Base-by-base conservation (phyloP, 2,113 vertebrate genomes). In the Pterocles orientalis region DNA sequence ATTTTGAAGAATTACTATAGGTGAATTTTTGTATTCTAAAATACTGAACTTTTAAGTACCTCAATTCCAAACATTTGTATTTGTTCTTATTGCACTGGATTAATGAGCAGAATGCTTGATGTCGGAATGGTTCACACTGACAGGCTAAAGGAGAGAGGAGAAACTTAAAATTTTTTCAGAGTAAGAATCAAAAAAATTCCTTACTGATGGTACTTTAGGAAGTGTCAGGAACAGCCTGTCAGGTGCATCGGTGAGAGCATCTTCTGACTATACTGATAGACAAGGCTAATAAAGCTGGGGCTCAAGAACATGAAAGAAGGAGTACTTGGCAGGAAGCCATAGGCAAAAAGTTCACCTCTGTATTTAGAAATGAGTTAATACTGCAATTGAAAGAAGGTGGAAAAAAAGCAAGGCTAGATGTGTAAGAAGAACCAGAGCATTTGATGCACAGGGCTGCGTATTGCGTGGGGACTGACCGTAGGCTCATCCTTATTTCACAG, bases 391-490 rank as follows among this genome's bases (percentile, higher is more conserved):
- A 86, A 77, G 69, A 43, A 79, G 15, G 31, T 53, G 18, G 29
- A 23, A n/a, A 65, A 65, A 50, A 85, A 36, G 4, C 14, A 61
- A 84, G 14, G 19, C 12, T 71, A n/a, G 61, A 29, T 64, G 26
- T 48, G 7, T 50, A 60, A 53, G 23, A 11, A 92, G 36, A 34
- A 62, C 29, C 72, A 45, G 58, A 53, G 23, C 29, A 19, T 7
- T 50, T 50, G 76, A 17, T 78, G 56, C 20, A 14, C 29, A 53
- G 60, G 18, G 10, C 45, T 84, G 47, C 20, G 3, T 80, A 13
- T 45, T 56, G 33, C 69, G 7, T 0, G 0, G n/a, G 31, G 43
- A 43, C 15, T 70, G 60, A 12, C 33, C 1, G 1, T 19, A n/a
- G 45, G 7, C 15, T 78, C 45, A 13, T 45, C 53, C 5, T 28